A percentile compares a stretch with the other conserved stretches of the same genome.
These are phyloP conservation scores for Lepisosteus oculatus DNA, from an alignment of 2,113 vertebrate species.

Conservation along the genomic window DNA sequence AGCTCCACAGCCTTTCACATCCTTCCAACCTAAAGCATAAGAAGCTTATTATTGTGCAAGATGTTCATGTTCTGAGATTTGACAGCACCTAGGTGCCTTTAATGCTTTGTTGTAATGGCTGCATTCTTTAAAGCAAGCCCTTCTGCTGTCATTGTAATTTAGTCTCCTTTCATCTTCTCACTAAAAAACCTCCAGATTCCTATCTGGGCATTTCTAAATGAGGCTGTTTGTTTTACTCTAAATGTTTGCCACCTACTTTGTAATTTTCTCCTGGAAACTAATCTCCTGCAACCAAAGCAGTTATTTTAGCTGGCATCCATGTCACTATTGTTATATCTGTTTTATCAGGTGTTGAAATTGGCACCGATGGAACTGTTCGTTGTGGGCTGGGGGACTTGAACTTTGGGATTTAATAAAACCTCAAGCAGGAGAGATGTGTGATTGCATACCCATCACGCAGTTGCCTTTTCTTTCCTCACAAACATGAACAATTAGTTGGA, in stretches of 20 bases:
- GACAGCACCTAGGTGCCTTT: background rate
- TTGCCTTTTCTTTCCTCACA: background rate
- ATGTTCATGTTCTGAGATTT: background rate
- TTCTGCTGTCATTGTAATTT: background rate
- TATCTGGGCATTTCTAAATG: slow-evolving; percentile 11
- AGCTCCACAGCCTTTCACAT: background rate
- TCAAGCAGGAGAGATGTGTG: background rate
- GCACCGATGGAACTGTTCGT: background rate
- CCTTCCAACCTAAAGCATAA: background rate
- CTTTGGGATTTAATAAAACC: background rate
- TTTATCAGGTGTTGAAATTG: slow-evolving; percentile 66
- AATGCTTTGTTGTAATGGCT: background rate
- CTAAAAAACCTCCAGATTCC: background rate
- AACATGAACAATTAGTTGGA: no score
- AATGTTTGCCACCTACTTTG: slow-evolving; percentile 7
- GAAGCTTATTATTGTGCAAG: background rate
- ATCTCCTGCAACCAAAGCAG: slow-evolving; percentile 2
- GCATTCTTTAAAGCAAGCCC: slow-evolving; percentile 1
- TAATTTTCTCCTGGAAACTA: slow-evolving; percentile 9
- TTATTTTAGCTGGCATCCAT: slow-evolving; percentile 58
- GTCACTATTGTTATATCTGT: slow-evolving; percentile 75
- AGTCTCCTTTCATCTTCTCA: slow-evolving; percentile 4
- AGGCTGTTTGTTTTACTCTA: slow-evolving; percentile 8
- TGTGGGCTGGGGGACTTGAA: background rate
- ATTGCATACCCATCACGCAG: background rate